Conservation (phyloP, 1,140 invertebrate species). For the Aphaenogaster floridana region DNA sequence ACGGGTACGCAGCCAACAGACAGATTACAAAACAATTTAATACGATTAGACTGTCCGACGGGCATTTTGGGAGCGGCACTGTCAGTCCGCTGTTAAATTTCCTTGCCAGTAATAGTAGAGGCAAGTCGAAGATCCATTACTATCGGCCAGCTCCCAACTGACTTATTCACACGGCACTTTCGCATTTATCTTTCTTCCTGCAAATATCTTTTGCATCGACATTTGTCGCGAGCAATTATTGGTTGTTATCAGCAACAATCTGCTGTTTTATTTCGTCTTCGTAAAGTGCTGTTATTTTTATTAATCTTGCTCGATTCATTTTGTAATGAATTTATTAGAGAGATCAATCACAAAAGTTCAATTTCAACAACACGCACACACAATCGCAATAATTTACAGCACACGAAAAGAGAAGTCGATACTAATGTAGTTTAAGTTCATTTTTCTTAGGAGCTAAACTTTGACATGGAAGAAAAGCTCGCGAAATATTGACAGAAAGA, state of each 20-base stretch:
- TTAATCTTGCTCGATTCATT: background rate
- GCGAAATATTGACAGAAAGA: background rate
- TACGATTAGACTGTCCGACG: slow-evolving; percentile 64
- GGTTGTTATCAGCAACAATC: background rate
- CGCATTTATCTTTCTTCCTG: background rate
- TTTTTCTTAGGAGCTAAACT: background rate
- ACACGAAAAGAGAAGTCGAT: slow-evolving; percentile 8
- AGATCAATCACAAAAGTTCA: background rate
- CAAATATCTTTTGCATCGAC: background rate
- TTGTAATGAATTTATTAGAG: slow-evolving; percentile 9
- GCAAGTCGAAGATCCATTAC: slow-evolving; percentile 23
- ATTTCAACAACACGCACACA: background rate
- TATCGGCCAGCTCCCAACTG: background rate
- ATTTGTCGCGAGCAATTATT: background rate
- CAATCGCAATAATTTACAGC: background rate
- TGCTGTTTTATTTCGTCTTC: background rate
- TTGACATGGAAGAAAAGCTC: background rate
- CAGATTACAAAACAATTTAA: slow-evolving; percentile 71
- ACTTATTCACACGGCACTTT: slow-evolving; percentile 49
- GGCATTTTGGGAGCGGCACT: slow-evolving; percentile 50
- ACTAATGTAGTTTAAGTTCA: background rate
- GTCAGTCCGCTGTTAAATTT: slow-evolving; percentile 72
- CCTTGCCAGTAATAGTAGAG: slow-evolving; percentile 7
- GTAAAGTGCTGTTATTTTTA: background rate
- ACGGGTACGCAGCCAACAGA: slow-evolving; percentile 45